phyloP scores from a whole-genome alignment of 2,113 vertebrate genomes.

The Pachycephala philippinensis region DNA sequence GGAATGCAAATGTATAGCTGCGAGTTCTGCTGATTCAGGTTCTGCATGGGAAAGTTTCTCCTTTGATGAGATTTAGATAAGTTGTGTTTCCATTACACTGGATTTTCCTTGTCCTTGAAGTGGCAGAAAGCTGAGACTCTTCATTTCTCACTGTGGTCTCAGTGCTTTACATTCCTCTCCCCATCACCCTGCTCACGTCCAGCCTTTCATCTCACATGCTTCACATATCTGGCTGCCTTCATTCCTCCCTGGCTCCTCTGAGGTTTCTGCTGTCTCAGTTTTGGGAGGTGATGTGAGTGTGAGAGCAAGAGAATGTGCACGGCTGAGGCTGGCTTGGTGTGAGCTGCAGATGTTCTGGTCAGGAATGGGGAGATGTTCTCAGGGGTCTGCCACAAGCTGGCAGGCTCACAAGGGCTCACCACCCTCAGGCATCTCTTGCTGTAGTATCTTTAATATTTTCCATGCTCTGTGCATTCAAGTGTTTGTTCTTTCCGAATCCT shows the following conservation, averaged over 20 bases:
- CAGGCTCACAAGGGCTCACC: neutral
- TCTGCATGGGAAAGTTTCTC: neutral
- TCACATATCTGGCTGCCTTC: neutral
- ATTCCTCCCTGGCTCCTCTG: neutral
- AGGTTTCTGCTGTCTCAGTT: neutral
- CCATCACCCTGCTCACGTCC: neutral
- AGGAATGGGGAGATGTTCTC: neutral
- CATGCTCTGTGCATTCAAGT: neutral
- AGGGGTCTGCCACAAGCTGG: neutral
- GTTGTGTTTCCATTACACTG: neutral
- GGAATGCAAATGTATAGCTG: neutral
- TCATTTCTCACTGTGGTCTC: neutral
- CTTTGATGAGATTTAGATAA: neutral
- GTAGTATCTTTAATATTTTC: neutral
- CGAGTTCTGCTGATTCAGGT: neutral
- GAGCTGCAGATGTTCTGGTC: neutral
- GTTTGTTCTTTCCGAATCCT: neutral
- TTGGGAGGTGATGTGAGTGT: neutral
- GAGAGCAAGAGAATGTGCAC: fast-evolving
- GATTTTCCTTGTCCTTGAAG: neutral
- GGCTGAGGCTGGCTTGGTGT: neutral
- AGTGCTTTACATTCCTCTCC: neutral
- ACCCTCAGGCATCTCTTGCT: neutral
- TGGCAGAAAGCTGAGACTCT: neutral
- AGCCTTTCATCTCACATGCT: neutral